phyloP scores from a whole-genome alignment of 2,888 invertebrate species.

The Cheilosia urbana region DNA sequence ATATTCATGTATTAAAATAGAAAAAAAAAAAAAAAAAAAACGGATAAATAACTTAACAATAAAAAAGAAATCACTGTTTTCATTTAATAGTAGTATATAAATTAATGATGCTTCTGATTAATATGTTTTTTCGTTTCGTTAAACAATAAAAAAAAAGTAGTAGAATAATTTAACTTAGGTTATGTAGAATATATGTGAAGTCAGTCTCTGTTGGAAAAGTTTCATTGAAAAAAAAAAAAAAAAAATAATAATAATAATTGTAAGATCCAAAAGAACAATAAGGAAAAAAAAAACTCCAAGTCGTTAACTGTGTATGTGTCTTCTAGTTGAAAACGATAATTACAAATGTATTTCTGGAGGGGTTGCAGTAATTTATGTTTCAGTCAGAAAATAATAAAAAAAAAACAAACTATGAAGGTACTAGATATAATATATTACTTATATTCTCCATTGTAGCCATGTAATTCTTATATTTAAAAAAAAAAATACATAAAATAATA shows the following conservation, averaged over 20 bases:
- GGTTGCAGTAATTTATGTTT: constrained; percentile 35
- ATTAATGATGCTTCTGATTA: constrained; percentile 74
- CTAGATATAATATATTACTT: constrained; percentile 19
- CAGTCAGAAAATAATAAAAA: constrained; percentile 42
- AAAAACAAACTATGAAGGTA: constrained; percentile 3
- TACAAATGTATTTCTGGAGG: constrained; percentile 43
- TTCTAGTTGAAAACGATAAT: constrained; percentile 23
- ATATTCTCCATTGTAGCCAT: constrained; percentile 22
- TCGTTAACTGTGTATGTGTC: constrained; percentile 50
- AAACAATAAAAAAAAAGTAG: constrained; percentile 50
- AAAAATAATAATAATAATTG: constrained; percentile 5
- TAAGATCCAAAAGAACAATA: constrained; percentile 10
- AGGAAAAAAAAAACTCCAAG: constrained; percentile 25
- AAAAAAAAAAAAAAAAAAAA: constrained; percentile 4
- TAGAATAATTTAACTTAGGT: constrained; percentile 21
- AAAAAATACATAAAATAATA: neutral
- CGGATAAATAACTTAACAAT: constrained; percentile 41
- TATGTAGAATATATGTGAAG: constrained; percentile 53
- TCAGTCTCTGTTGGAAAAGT: constrained; percentile 65
- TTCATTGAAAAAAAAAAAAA: constrained; percentile 42
- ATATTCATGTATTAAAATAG: constrained; percentile 18
- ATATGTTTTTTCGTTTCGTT: constrained; percentile 70
- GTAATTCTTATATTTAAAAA: constrained; percentile 22
- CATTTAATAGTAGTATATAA: constrained; percentile 50
- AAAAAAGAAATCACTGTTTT: constrained; percentile 35